A percentile compares a stretch with the other conserved stretches of the same genome.
phyloP scores from a whole-genome alignment of 2,113 vertebrate species.

The Trematomus loennbergii region DNA sequence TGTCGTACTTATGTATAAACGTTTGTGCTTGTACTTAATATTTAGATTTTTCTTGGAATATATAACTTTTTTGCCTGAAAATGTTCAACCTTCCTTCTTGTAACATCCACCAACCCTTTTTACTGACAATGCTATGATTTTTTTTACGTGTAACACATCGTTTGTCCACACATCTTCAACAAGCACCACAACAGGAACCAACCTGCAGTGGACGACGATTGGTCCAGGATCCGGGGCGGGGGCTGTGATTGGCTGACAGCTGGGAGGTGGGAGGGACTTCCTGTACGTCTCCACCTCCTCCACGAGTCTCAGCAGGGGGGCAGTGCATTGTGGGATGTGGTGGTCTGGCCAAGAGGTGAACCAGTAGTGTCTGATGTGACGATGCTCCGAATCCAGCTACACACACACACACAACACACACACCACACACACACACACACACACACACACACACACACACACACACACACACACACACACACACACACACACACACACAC shows the following conservation, averaged over 20 bases:
- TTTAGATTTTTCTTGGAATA: too few species aligned
- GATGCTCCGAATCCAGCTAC: slow-evolving; percentile 76
- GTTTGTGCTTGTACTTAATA: too few species aligned
- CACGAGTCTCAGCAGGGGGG: slow-evolving; percentile 87
- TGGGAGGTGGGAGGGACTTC: slow-evolving; percentile 35
- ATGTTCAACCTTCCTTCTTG: too few species aligned
- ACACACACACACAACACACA: too few species aligned
- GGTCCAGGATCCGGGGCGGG: slow-evolving; percentile 71
- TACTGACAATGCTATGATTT: too few species aligned
- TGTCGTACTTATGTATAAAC: too few species aligned
- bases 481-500: neutral
- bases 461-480: too few species aligned
- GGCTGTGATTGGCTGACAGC: slow-evolving; percentile 50
- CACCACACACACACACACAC: slow-evolving; percentile 9
- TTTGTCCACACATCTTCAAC: neutral
- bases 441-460: neutral
- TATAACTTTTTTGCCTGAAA: too few species aligned
- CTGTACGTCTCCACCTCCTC: slow-evolving; percentile 86
- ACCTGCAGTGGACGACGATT: slow-evolving; percentile 93
- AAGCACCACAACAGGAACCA: neutral
- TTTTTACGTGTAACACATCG: too few species aligned
- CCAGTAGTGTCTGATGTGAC: slow-evolving; percentile 88
- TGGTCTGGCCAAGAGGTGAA: slow-evolving; percentile 94
- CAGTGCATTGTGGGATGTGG: slow-evolving; percentile 89
- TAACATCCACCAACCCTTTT: too few species aligned